Evolutionary conservation across 2,888 invertebrate species (phyloP), one percentile per base, ranked within the genome.

Genomic region (Calliphora vomitoria): DNA sequence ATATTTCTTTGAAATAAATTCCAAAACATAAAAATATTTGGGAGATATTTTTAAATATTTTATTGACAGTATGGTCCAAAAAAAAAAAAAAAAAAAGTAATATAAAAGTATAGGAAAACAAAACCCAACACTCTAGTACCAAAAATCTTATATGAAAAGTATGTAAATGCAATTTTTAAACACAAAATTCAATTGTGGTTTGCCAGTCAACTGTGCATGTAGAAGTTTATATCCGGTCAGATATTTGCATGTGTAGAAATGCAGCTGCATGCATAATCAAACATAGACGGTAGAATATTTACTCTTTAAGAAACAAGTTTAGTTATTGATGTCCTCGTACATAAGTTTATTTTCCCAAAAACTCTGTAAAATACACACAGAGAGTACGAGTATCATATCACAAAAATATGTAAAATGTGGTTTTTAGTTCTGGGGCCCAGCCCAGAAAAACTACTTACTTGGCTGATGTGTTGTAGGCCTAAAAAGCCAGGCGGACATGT

Each of bases 181-280:
- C 44, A 85, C 68, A 75, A 69, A 80, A 85, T 80, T 68, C 85
- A 85, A 85, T 80, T 85, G 80, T 44, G 85, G 80, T 69, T 72
- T 72, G 38, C 13, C 50, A 53, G 66, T 75, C 79, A 62, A 25
- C 25, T 25, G 25, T 25, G 25, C 25, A 25, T 6, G n/a, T 44
- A 20, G 35, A 74, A 66, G n/a, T 82, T 11, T 58, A 66, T 41
- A 69, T 74, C 74, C 72, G 68, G 64, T 35, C 31, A 47, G 10
- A 50, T 20, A 38, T 38, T 25, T 44, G 25, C 58, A 55, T 62
- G 60, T 82, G 58, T 11, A 50, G 1, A 4, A n/a, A 71, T 76
- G 50, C 66, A 35, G 47, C 35, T 60, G 44, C 35, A 69, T 68
- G 58, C 58, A 68, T 60, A 58, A 75, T 62, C 58, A 75, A 69